A percentile compares a stretch with the other conserved stretches of the same genome.
phyloP scores from a whole-genome alignment of 2,888 invertebrate species.

The Halocaridina rubra region DNA sequence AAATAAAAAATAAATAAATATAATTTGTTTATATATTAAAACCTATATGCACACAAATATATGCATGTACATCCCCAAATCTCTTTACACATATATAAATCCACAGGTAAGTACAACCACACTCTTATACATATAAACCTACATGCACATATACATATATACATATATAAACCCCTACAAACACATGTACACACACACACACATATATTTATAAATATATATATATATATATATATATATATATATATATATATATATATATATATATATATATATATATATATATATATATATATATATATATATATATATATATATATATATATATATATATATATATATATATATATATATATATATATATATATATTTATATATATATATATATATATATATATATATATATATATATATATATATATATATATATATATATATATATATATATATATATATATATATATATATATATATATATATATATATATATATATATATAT shows the following conservation, averaged over 20 bases:
- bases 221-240: neutral
- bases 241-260: neutral
- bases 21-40: neutral
- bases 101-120: neutral
- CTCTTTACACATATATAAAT: neutral
- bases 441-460: neutral
- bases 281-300: conserved; percentile 6
- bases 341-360: neutral
- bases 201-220: neutral
- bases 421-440: neutral
- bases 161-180: neutral
- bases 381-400: neutral
- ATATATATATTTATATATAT: neutral
- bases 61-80: neutral
- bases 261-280: conserved; percentile 8
- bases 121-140: neutral
- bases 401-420: conserved; percentile 1
- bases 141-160: neutral
- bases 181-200: neutral
- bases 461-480: neutral
- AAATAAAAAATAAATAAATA: no score
- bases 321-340: conserved; percentile 3
- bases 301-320: neutral
- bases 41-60: neutral
- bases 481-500: neutral